Evolutionary conservation across 2,797 vertebrate genomes (phyloP).

Genomic region (Squalus acanthias): DNA sequence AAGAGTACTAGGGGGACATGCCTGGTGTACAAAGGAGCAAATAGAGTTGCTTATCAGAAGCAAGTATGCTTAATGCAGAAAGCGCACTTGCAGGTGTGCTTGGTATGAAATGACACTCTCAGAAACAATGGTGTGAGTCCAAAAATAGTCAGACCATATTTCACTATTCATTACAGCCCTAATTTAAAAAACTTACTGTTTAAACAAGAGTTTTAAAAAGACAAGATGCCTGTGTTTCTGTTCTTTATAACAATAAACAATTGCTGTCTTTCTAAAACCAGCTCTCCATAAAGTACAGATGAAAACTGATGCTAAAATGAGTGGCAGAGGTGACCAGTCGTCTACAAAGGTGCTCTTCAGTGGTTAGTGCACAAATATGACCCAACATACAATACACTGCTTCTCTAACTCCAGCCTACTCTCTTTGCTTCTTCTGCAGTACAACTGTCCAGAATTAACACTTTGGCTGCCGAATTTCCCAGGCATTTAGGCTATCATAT

Average conservation of each 20-base stretch:
- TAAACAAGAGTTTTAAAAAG: background rate
- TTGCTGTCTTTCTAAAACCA: slow-evolving; percentile 1
- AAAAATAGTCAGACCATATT: background rate
- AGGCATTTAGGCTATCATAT: background rate
- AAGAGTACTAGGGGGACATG: background rate
- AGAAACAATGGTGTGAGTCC: background rate
- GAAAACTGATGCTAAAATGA: background rate
- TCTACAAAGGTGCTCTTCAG: background rate
- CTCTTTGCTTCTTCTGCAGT: background rate
- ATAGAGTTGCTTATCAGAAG: background rate
- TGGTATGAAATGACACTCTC: background rate
- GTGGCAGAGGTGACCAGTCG: background rate
- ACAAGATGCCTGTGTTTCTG: background rate
- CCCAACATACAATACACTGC: background rate
- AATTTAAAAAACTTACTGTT: background rate
- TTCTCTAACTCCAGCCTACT: background rate
- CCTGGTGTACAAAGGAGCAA: background rate
- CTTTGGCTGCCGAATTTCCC: background rate
- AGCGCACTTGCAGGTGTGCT: background rate
- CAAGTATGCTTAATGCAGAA: background rate
- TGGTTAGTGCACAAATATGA: background rate
- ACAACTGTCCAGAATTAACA: background rate
- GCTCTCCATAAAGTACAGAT: slow-evolving; percentile 8
- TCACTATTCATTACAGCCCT: background rate
- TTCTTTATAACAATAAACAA: background rate